phyloP scores from a whole-genome alignment of 2,888 invertebrate species.

The Drosophila recens region DNA sequence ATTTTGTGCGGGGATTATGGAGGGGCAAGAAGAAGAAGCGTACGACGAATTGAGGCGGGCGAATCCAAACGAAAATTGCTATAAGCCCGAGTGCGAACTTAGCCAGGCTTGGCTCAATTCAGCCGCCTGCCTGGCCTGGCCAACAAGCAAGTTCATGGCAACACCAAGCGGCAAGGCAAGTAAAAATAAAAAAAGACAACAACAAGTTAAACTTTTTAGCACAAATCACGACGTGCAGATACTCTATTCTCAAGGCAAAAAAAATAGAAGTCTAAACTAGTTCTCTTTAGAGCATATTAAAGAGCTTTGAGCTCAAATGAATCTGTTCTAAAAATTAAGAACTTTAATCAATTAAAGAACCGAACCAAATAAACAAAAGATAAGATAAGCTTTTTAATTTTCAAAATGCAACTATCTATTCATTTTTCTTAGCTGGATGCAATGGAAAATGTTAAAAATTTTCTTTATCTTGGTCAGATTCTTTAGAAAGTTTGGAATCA shows the following conservation, averaged over 20 bases:
- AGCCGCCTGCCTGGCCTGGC: conserved; percentile 14
- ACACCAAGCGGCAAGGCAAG: conserved; percentile 15
- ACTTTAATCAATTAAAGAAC: too few species aligned
- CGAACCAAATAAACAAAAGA: too few species aligned
- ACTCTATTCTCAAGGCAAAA: conserved; percentile 13
- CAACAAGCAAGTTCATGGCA: conserved; percentile 55
- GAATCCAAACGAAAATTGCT: conserved; percentile 65
- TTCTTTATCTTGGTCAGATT: too few species aligned
- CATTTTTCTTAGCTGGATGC: too few species aligned
- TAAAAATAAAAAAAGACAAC: conserved; percentile 5
- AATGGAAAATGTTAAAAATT: too few species aligned
- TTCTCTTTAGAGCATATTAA: not conserved
- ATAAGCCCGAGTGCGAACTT: conserved; percentile 22
- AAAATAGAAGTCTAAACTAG: not conserved
- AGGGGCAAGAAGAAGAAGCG: not conserved
- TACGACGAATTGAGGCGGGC: conserved; percentile 39
- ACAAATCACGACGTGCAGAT: conserved; percentile 15
- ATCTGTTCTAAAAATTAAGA: not conserved
- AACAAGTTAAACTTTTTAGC: not conserved
- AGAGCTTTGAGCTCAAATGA: not conserved
- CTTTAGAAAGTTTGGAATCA: too few species aligned
- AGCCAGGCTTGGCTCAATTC: conserved; percentile 9
- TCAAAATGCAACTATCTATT: too few species aligned
- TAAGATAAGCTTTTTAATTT: too few species aligned
- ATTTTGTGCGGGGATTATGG: not conserved